A percentile compares a stretch with the other conserved stretches of the same genome.
Evolutionary conservation across 2,888 invertebrate species (phyloP).

Genomic region (Macrophya annulata): DNA sequence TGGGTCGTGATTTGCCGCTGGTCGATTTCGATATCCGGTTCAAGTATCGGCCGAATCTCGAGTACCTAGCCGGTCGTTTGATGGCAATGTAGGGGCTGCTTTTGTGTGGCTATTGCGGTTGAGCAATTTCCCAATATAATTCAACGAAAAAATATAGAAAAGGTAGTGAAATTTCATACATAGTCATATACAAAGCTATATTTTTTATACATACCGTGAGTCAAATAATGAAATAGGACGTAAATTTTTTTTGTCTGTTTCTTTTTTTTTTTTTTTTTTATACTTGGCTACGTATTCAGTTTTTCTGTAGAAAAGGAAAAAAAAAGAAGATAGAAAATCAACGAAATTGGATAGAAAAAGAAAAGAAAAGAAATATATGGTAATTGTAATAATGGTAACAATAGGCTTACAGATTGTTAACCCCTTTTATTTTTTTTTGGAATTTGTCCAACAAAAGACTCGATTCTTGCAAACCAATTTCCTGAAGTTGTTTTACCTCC

Average conservation of each 20-base stretch:
- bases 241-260: neutral
- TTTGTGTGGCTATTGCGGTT: neutral
- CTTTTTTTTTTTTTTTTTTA: no score
- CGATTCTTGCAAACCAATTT: constrained; percentile 28
- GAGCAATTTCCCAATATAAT: constrained; percentile 3
- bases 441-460: neutral
- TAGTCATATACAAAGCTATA: neutral
- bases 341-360: neutral
- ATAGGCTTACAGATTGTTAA: constrained; percentile 11
- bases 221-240: neutral
- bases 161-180: neutral
- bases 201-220: neutral
- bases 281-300: no score
- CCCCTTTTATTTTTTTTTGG: neutral
- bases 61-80: constrained; percentile 19
- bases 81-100: neutral
- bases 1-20: neutral
- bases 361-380: neutral
- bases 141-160: neutral
- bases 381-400: neutral
- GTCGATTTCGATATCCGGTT: constrained; percentile 20
- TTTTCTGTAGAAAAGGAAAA: no score
- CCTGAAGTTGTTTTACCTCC: constrained; percentile 30
- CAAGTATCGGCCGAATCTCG: constrained; percentile 2
- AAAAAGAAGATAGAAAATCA: no score